Evolutionary conservation across 2,888 invertebrate species (phyloP), one percentile per base, ranked within the genome.

Genomic region (Erannis defoliaria): DNA sequence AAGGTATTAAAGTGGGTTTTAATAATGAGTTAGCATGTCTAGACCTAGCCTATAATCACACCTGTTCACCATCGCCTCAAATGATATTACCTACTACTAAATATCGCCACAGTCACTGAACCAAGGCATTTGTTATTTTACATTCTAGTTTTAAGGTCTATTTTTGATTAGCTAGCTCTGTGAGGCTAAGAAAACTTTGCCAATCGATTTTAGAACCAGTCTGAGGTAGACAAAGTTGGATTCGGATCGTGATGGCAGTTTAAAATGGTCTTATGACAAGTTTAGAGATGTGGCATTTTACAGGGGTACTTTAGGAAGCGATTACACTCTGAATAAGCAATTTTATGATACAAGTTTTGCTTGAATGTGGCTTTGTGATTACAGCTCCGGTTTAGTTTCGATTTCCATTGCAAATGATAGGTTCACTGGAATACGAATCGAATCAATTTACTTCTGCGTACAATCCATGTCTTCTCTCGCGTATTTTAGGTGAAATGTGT

Each of bases 11-110:
- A 82, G 78, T 77, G 74, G 79, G 80, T 77, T 84, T 87, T 85
- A 88, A 85, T 87, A 88, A 88, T 88, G 86, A 89, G 87, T 84
- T 80, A 86, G 85, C 84, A 65, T 79, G 89, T 89, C 89, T 89
- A 88, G 89, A 89, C 88, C 58, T 59, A 67, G 66, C 64, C 58
- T 62, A 56, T 68, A 46, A 55, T 62, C 64, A 53, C 67, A 67
- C 70, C 67, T 70, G 67, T 56, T 57, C 60, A 38, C 68, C 54
- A 64, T 62, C 42, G 37, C 54, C 62, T 45, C 57, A 65, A 64
- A 64, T 67, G 60, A 64, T 66, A 66, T 60, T 64, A 51, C n/a
- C n/a, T n/a, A n/a, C 46, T 18, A 37, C 65, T 56, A 57, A 60
- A 55, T 58, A 45, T 33, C 53, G 49, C 45, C 60, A 38, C 55